Percentiles rank a stretch among this genome's conserved stretches.
phyloP scores from a whole-genome alignment of 64 coral and sea anemone species.

The Cladopsammia gracilis region DNA sequence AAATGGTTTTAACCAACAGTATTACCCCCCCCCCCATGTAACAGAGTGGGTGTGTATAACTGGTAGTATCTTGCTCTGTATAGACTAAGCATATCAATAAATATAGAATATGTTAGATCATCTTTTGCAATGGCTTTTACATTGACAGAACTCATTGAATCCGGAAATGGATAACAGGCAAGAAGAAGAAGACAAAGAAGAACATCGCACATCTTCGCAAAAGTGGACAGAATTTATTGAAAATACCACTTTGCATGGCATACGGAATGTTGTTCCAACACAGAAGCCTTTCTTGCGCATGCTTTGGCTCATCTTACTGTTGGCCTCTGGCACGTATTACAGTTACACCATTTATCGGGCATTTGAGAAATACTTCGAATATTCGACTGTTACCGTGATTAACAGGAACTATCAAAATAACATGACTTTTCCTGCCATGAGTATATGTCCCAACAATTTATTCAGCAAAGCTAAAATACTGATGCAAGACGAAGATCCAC shows the following conservation, averaged over 20 bases:
- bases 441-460: constrained; percentile 61
- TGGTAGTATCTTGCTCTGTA: too few species aligned
- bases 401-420: neutral
- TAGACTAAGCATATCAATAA: too few species aligned
- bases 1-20: too few species aligned
- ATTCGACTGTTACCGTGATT: constrained; percentile 31
- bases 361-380: constrained; percentile 45
- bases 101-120: too few species aligned
- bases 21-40: too few species aligned
- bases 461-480: constrained; percentile 10
- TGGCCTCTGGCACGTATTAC: constrained; percentile 22
- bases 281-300: neutral
- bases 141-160: neutral
- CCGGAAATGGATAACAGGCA: neutral
- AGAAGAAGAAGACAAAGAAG: neutral
- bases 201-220: neutral
- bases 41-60: too few species aligned
- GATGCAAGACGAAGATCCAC: neutral
- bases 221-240: constrained; percentile 64
- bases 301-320: constrained; percentile 24
- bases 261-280: constrained; percentile 29
- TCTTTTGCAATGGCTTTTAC: too few species aligned
- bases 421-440: constrained; percentile 44
- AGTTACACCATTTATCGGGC: neutral
- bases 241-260: constrained; percentile 64